Base-by-base conservation (phyloP, 1,140 invertebrate genomes). In the Drosophila parabipectinata region DNA sequence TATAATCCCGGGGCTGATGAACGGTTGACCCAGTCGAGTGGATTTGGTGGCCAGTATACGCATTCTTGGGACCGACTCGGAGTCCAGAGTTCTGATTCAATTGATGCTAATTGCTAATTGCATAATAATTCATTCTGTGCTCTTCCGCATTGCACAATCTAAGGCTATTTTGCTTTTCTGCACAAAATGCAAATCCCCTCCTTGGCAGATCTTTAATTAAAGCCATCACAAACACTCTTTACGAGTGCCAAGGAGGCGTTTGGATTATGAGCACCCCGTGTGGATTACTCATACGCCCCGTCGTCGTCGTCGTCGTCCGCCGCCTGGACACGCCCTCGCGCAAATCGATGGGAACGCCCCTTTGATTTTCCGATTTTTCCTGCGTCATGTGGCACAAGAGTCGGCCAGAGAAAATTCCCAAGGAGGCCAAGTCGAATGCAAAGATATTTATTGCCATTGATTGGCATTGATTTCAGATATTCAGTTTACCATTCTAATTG, bases 91-190 rank as follows among this genome's bases (percentile, higher is more conserved):
- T 76, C 61, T 78, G 63, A 68, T 87, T 88, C 83, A 87, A 87
- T 87, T 89, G 87, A 89, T 83, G 84, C 84, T 89, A 88, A 82
- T 87, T 85, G 83, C 82, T 82, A 87, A 89, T 88, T 88, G 83
- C 84, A 83, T 88, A 88, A 88, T 88, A 89, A 74, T 76, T 87
- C 83, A 88, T 83, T 83, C 79, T 74, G 74, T 80, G 58, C 57
- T 14, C 72, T 66, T 68, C 63, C 56, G 60, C 72, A 72, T 74
- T 57, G 60, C 34, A 39, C 53, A 62, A 64, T 75, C 48, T 55
- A 18, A 28, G 26, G 26, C 26, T 28, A 28, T 28, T 28, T 44
- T 7, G 71, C 30, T 10, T 41, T 41, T 18, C 41, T 9, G 41
- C 41, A 15, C 41, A 8, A 34, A 18, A 45, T 69, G 54, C 62